Evolutionary conservation across 1,140 invertebrate species (phyloP).

Genomic region (Marisa cornuarietis): DNA sequence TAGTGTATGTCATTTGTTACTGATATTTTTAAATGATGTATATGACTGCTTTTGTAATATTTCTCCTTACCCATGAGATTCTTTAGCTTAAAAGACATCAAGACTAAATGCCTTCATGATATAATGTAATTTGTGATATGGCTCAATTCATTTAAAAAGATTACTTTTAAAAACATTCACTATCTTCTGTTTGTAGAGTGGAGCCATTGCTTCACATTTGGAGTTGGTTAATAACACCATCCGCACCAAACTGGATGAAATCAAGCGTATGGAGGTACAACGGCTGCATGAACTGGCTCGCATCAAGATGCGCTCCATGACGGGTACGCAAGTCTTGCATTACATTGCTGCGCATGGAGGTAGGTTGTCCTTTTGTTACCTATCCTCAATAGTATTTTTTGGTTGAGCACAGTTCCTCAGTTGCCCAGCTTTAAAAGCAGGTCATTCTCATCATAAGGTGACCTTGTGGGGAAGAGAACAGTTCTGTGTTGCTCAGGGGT

Average conservation of each 20-base stretch:
- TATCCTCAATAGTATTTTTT: not conserved
- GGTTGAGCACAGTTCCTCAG: not conserved
- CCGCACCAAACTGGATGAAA: slow-evolving; percentile 88
- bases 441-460: not conserved
- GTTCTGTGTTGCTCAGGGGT: not conserved
- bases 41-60: not conserved
- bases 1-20: no score
- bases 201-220: slow-evolving; percentile 89
- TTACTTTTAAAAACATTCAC: no score
- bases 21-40: not conserved
- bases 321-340: slow-evolving; percentile 58
- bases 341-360: slow-evolving; percentile 52
- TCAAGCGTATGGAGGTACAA: slow-evolving; percentile 90
- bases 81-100: no score
- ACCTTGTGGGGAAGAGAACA: not conserved
- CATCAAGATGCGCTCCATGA: slow-evolving; percentile 72
- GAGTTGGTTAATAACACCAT: slow-evolving; percentile 90
- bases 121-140: no score
- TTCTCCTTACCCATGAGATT: no score
- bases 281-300: slow-evolving; percentile 75
- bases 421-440: not conserved
- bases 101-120: no score
- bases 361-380: slow-evolving; percentile 31
- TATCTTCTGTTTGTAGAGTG: slow-evolving; percentile 72
- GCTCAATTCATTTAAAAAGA: no score